phyloP scores from a whole-genome alignment of 2,797 vertebrate species.

The Merluccius polli region DNA sequence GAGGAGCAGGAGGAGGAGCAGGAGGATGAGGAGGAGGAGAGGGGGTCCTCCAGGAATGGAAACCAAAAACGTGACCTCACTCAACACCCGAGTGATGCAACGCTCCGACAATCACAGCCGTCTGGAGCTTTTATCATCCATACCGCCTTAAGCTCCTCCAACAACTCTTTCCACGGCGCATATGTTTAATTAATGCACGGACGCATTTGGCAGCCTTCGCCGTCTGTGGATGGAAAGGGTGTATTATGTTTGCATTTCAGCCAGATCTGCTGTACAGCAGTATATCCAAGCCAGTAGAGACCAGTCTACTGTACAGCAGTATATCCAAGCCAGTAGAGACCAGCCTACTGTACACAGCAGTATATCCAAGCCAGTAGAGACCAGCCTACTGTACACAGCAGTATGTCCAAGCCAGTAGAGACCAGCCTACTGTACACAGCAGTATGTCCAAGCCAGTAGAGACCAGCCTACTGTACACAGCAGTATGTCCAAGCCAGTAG shows the following conservation, averaged over 20 bases:
- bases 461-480: slow-evolving; percentile 32
- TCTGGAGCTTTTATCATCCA: slow-evolving; percentile 15
- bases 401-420: slow-evolving; percentile 41
- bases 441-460: slow-evolving; percentile 42
- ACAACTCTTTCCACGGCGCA: slow-evolving; percentile 8
- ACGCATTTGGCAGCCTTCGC: slow-evolving; percentile 17
- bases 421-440: slow-evolving; percentile 33
- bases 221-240: slow-evolving; percentile 10
- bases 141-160: slow-evolving; percentile 26
- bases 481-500: slow-evolving; percentile 40
- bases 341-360: slow-evolving; percentile 37
- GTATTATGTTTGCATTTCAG: slow-evolving; percentile 3
- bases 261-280: neutral
- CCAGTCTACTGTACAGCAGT: slow-evolving; percentile 31
- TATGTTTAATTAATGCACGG: slow-evolving; percentile 20
- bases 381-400: slow-evolving; percentile 35
- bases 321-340: slow-evolving; percentile 40
- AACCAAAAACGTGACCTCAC: slow-evolving; percentile 41
- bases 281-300: slow-evolving; percentile 13
- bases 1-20: slow-evolving; percentile 19
- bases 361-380: slow-evolving; percentile 40
- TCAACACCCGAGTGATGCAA: neutral
- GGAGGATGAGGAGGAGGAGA: slow-evolving; percentile 32
- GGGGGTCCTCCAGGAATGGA: slow-evolving; percentile 32
- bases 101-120: slow-evolving; percentile 3